Conservation (phyloP, 2,888 invertebrate genomes). For the Ganaspis brasiliensis region DNA sequence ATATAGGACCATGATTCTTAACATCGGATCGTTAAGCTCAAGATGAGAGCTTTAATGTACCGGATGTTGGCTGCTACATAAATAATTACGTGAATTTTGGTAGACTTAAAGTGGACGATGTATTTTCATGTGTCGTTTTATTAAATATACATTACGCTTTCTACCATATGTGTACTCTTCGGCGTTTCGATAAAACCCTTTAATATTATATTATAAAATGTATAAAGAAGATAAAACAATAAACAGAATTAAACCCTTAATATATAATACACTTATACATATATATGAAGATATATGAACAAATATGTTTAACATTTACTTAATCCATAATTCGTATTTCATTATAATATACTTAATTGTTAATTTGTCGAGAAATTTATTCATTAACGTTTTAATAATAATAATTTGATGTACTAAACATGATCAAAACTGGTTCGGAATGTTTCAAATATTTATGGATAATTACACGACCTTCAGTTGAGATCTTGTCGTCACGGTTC, state of each 20-base stretch:
- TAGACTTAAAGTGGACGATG: slow-evolving; percentile 10
- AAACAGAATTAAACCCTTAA: no score
- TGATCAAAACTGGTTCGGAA: not conserved
- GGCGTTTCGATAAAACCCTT: not conserved
- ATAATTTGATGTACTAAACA: not conserved
- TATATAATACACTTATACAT: no score
- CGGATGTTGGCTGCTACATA: not conserved
- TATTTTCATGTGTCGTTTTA: not conserved
- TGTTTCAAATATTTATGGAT: not conserved
- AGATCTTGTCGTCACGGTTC: not conserved
- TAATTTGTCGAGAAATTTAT: no score
- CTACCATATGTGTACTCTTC: not conserved
- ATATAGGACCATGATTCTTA: not conserved
- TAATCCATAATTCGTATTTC: no score
- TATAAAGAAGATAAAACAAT: no score
- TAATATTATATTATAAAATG: no score
- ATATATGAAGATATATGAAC: no score
- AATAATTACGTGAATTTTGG: slow-evolving; percentile 1
- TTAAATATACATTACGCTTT: not conserved
- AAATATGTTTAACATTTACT: no score
- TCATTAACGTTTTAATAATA: no score
- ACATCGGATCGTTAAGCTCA: slow-evolving; percentile 2
- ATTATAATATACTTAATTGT: no score
- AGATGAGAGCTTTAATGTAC: not conserved
- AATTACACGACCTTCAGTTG: not conserved